Base-by-base conservation (phyloP, 2,797 vertebrate genomes). In the Onychomys leucogaster region DNA sequence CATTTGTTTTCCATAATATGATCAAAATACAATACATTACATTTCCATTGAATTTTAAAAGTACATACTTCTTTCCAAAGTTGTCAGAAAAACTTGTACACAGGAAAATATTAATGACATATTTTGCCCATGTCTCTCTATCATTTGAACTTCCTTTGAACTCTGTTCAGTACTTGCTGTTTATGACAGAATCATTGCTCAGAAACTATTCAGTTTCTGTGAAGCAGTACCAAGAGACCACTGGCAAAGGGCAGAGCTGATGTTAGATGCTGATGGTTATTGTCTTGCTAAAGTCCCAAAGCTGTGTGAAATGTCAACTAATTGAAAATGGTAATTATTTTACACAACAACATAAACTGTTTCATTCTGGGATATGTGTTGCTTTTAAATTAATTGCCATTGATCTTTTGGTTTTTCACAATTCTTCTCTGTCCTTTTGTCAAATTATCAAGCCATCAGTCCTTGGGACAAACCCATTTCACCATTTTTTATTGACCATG, bases 341-440 rank as follows among this genome's bases (percentile, higher is more conserved):
- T 98, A 99, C 98, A 98, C 96, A 98, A 98, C 98, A 99, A 99
- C 99, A 99, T 99, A 99, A 99, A 99, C 98, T 99, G 98, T 99
- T 99, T 98, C 98, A 98, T 99, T 99, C 99, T 98, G 99, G 99
- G 98, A 98, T 99, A 99, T 99, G 99, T 96, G 99, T 98, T 98
- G 94, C 98, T 99, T 98, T 99, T 98, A 99, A 99, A 99, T 99
- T 99, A 99, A 99, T 99, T 99, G 99, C 97, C 98, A 99, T 99
- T 80, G 99, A 99, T 99, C 98, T 98, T 98, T 97, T 97, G 96
- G 97, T 98, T 98, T 98, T 98, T 99, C 96, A 98, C 98, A 98
- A 99, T 99, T 99, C 98, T 98, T 98, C 98, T 98, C 92, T 97
- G 97, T 98, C 98, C 97, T 98, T 98, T 99, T 99, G 98, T 98